These are phyloP conservation scores for Lucilia cuprina DNA, from an alignment of 1,140 invertebrate species.

Conservation along the genomic window DNA sequence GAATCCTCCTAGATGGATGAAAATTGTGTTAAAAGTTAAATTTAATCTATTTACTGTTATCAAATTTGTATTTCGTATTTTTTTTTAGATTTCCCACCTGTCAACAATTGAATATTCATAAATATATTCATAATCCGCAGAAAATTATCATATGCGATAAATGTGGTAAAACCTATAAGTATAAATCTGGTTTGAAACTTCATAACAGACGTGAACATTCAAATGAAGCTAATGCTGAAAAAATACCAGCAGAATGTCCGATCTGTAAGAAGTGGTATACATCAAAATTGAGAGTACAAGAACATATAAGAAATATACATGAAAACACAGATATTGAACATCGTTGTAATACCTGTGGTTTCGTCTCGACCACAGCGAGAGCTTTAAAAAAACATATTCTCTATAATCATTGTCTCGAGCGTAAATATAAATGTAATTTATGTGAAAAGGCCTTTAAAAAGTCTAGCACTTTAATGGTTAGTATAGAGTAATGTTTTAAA, in stretches of 20 bases:
- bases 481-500: not conserved
- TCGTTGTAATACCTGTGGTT: constrained; percentile 19
- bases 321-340: not conserved
- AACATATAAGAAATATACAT: constrained; percentile 9
- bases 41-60: not conserved
- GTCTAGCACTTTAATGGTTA: constrained; percentile 48
- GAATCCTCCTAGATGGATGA: no score
- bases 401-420: constrained; percentile 46
- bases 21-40: not conserved
- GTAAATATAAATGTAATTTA: constrained; percentile 53
- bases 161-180: constrained; percentile 53
- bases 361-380: constrained; percentile 2
- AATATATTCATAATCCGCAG: not conserved
- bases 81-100: constrained; percentile 19
- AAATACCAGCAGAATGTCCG: constrained; percentile 49
- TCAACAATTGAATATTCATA: not conserved
- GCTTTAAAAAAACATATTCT: constrained; percentile 5
- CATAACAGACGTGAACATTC: constrained; percentile 43
- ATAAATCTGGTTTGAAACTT: constrained; percentile 51
- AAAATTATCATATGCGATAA: constrained; percentile 41
- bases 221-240: constrained; percentile 46
- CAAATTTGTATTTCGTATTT: not conserved
- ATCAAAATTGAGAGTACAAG: not conserved
- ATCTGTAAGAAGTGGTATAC: constrained; percentile 42
- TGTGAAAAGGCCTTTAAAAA: constrained; percentile 57